Evolutionary conservation across 2,797 vertebrate genomes (phyloP).

Genomic region (Tenualosa thibaudeaui): DNA sequence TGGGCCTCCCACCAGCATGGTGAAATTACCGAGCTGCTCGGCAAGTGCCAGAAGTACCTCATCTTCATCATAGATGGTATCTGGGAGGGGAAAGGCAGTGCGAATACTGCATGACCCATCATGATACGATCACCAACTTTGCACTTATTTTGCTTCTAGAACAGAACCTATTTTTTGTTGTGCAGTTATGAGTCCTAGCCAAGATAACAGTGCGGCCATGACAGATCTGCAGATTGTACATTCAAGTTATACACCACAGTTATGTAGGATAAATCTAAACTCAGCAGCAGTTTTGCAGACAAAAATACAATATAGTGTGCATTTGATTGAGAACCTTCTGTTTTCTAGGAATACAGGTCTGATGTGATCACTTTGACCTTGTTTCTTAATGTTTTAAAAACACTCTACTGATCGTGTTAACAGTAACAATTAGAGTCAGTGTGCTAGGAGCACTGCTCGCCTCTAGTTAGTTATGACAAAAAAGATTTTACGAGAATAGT

Average conservation of each 20-base stretch:
- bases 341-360: not conserved
- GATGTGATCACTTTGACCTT: too few relatives aligned
- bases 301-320: not conserved
- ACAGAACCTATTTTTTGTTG: not conserved
- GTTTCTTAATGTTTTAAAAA: too few relatives aligned
- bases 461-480: not conserved
- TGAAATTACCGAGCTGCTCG: slow-evolving; percentile 86
- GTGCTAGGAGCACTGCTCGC: not conserved
- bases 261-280: too few relatives aligned
- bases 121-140: not conserved
- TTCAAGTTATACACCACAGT: too few relatives aligned
- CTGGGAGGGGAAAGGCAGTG: slow-evolving; percentile 53
- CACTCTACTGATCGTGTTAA: not conserved
- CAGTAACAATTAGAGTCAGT: not conserved
- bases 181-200: not conserved
- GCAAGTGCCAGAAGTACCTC: slow-evolving; percentile 84
- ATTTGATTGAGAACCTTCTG: not conserved
- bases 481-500: not conserved
- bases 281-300: too few relatives aligned
- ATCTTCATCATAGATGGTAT: slow-evolving; percentile 87
- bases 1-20: slow-evolving; percentile 82
- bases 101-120: not conserved
- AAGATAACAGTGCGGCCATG: not conserved
- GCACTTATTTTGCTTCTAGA: not conserved
- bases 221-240: not conserved